A percentile compares a stretch with the other conserved stretches of the same genome.
phyloP scores from a whole-genome alignment of 2,888 invertebrate species.

The Drosophila helvetica region DNA sequence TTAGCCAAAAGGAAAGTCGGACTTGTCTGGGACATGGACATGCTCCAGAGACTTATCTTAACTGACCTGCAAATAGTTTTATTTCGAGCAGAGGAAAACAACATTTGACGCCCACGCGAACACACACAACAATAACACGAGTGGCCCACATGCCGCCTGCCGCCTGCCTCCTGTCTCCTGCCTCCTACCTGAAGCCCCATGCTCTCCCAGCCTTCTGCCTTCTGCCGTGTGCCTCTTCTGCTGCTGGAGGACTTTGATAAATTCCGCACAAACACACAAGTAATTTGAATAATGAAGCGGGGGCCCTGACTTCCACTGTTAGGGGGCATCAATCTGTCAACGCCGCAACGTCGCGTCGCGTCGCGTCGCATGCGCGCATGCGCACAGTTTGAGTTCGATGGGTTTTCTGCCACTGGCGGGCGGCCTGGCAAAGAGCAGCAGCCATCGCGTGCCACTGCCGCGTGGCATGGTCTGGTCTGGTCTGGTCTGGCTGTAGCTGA shows the following conservation, averaged over 20 bases:
- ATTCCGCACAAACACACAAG: slow-evolving; percentile 70
- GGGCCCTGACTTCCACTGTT: slow-evolving; percentile 48
- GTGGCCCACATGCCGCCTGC: slow-evolving; percentile 57
- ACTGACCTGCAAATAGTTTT: slow-evolving; percentile 73
- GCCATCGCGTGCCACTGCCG: slow-evolving; percentile 68
- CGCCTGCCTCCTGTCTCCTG: neutral
- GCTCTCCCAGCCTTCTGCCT: slow-evolving; percentile 6
- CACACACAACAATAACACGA: slow-evolving; percentile 44
- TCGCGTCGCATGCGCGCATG: slow-evolving; percentile 77
- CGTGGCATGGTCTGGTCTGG: slow-evolving; percentile 36
- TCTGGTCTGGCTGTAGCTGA: slow-evolving; percentile 24
- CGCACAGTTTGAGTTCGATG: slow-evolving; percentile 82
- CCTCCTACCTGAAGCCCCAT: neutral
- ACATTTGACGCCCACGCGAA: slow-evolving; percentile 78
- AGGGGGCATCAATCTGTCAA: slow-evolving; percentile 77
- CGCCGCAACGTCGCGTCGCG: slow-evolving; percentile 67
- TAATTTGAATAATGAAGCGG: slow-evolving; percentile 80
- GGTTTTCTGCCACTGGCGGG: slow-evolving; percentile 78
- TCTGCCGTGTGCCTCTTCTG: slow-evolving; percentile 5
- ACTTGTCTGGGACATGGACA: slow-evolving; percentile 45
- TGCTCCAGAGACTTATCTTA: slow-evolving; percentile 62
- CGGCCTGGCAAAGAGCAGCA: slow-evolving; percentile 56
- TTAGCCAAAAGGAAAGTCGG: slow-evolving; percentile 72
- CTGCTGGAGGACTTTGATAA: slow-evolving; percentile 70
- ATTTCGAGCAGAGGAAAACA: slow-evolving; percentile 47